Conservation (phyloP, 2,888 invertebrate genomes). For the Germaria angustata region DNA sequence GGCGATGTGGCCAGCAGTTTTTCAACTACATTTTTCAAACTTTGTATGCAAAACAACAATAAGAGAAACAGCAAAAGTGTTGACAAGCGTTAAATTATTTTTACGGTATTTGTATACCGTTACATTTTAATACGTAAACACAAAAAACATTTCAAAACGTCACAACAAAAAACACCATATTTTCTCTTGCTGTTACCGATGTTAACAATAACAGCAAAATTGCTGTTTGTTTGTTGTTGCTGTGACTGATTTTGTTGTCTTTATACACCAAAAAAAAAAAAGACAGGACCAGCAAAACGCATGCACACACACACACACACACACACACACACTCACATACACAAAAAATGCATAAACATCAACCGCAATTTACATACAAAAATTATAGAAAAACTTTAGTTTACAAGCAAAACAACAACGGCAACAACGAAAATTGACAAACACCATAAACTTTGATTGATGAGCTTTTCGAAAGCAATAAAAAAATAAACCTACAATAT, state of each 20-base stretch:
- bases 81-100: constrained; percentile 63
- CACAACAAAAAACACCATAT: not conserved
- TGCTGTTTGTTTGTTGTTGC: constrained; percentile 17
- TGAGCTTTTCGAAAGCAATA: constrained; percentile 58
- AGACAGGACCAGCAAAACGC: constrained; percentile 1
- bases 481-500: constrained; percentile 31
- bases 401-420: not conserved
- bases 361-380: constrained; percentile 50
- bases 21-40: not conserved
- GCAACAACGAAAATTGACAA: constrained; percentile 50
- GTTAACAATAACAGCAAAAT: constrained; percentile 50
- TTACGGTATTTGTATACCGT: constrained; percentile 53
- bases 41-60: constrained; percentile 31
- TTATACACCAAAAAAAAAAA: constrained; percentile 8
- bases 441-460: constrained; percentile 66
- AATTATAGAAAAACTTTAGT: constrained; percentile 4
- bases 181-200: constrained; percentile 36
- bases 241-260: constrained; percentile 14
- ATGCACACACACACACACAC: not conserved
- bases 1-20: not conserved
- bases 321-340: too few species aligned
- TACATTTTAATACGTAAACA: constrained; percentile 12
- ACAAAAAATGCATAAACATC: not conserved
- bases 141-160: constrained; percentile 3
- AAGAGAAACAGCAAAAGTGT: constrained; percentile 53